Percentiles rank a stretch among this genome's conserved stretches.
phyloP scores from a whole-genome alignment of 2,113 vertebrate species.

The Nannospalax galili region DNA sequence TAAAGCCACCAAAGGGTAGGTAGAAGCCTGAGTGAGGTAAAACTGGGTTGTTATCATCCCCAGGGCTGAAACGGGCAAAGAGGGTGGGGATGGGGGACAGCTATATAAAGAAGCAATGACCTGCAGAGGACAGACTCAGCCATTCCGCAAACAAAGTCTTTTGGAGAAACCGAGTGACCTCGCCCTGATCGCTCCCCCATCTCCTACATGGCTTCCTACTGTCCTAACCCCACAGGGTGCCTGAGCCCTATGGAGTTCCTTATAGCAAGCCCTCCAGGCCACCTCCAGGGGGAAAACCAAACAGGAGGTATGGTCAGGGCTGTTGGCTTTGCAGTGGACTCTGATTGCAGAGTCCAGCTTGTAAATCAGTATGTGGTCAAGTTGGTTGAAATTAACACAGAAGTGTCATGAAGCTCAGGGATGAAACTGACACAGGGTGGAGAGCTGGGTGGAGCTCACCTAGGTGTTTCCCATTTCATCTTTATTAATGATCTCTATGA shows the following conservation, averaged over 20 bases:
- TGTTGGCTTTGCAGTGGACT: background rate
- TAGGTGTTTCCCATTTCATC: constrained; percentile 34
- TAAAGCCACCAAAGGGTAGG: background rate
- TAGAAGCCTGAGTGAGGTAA: background rate
- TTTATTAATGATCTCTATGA: constrained; percentile 54
- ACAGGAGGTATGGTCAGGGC: background rate
- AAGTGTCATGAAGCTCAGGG: background rate
- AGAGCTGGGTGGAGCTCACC: constrained; percentile 24
- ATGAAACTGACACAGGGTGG: constrained; percentile 52
- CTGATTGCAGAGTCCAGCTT: background rate
- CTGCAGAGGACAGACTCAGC: background rate
- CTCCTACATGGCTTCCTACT: background rate
- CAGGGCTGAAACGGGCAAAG: background rate
- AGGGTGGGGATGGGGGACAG: background rate
- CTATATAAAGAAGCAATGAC: background rate
- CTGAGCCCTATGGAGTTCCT: background rate
- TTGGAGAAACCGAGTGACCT: background rate
- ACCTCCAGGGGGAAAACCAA: background rate
- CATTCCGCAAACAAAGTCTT: background rate
- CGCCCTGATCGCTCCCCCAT: background rate
- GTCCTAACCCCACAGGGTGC: background rate
- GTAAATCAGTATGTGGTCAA: background rate
- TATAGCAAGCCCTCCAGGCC: background rate
- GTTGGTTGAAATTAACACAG: background rate
- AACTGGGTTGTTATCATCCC: background rate